Base-by-base conservation (phyloP, 2,888 invertebrate species). In the Saturnia pavonia region DNA sequence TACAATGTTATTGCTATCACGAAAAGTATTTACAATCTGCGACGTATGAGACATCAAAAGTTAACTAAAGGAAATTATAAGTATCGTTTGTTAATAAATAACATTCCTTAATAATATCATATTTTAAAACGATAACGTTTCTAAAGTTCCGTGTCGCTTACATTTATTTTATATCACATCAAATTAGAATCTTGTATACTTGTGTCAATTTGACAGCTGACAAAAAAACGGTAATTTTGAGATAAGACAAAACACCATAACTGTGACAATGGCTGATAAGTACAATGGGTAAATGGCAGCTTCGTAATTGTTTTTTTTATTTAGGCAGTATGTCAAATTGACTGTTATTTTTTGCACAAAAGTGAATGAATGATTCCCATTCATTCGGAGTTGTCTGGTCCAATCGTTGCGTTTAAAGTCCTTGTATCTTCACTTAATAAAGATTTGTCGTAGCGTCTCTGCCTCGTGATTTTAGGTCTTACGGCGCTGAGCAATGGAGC, bases 171-270 rank as follows among this genome's bases (percentile, higher is more conserved):
- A n/a, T 93, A 93, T 93, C 93, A 93, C 92, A 92, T 90, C 88
- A 90, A 78, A 86, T 93, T 92, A 92, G 92, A 92, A 92, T 92
- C 77, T 91, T 90, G 91, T 91, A 90, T 88, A 89, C 84, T 82
- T 80, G 73, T 80, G 77, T 77, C 79, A 77, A 77, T 75, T 76
- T 73, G 76, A 82, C 78, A 76, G 72, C 68, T 77, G 72, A 73
- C 76, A 76, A 43, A 70, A 69, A 34, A 74, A 72, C 73, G 72
- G 72, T 27, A 43, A 70, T 70, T 72, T 69, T 43, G 73, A 63
- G 45, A 67, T 65, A 72, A 16, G 67, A 67, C 72, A 70, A 67
- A 75, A 74, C 63, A 6, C 67, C 27, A 60, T 66, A 73, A n/a
- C n/a, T n/a, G n/a, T n/a, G n/a, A n/a, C n/a, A n/a, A n/a, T n/a